Conservation (phyloP, 2,888 invertebrate genomes). For the Orthosia cruda region DNA sequence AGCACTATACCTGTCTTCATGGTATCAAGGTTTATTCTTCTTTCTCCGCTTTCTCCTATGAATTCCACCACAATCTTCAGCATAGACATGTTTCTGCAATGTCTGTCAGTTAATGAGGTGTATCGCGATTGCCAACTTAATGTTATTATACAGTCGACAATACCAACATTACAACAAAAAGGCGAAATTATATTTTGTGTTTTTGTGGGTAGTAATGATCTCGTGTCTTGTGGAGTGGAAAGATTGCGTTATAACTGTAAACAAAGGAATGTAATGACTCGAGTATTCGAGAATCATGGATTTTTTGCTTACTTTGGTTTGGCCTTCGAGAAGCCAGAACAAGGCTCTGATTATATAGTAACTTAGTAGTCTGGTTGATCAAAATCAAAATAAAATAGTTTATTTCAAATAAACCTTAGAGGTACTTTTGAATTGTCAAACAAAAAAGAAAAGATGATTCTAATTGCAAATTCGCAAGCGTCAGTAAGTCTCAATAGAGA, state of each 20-base stretch:
- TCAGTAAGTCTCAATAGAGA: too few species aligned
- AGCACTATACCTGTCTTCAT: too few species aligned
- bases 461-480: too few species aligned
- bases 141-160: conserved; percentile 67
- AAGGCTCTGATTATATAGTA: background rate
- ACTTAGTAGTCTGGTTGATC: background rate
- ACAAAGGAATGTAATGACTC: conserved; percentile 26
- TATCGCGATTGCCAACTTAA: conserved; percentile 76
- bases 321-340: background rate
- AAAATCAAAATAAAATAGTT: too few species aligned
- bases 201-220: conserved; percentile 47
- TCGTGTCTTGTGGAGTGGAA: conserved; percentile 33
- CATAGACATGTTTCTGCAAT: conserved; percentile 75
- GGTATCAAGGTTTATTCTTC: too few species aligned
- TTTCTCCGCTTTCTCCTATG: conserved; percentile 5
- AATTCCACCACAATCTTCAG: conserved; percentile 49
- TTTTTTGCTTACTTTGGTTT: conserved; percentile 11
- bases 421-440: too few species aligned
- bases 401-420: too few species aligned
- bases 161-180: conserved; percentile 57
- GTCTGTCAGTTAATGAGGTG: conserved; percentile 80
- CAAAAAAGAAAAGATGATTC: too few species aligned
- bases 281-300: conserved; percentile 13
- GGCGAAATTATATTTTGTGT: conserved; percentile 29
- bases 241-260: conserved; percentile 31